Evolutionary conservation across 2,888 invertebrate species (phyloP), one percentile per base, ranked within the genome.

Genomic region (Stenurella melanura): DNA sequence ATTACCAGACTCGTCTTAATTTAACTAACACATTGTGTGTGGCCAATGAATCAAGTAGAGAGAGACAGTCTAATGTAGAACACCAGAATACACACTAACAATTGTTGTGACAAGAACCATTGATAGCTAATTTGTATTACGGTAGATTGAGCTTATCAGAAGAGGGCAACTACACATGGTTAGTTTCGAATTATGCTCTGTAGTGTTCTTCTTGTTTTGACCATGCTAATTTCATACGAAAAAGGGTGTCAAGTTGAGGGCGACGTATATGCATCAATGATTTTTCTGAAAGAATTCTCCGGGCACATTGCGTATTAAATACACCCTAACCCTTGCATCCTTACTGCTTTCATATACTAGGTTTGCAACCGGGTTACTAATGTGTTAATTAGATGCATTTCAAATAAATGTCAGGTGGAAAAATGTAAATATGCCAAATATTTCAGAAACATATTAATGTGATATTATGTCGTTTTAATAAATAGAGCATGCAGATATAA

Each of bases 241-340:
- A 56, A 73, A 73, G 73, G 76, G 76, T 76, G 76, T 73, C 34
- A 67, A 69, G 67, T 73, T 76, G 76, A 76, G 73, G 76, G 76
- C 69, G 76, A 63, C 34, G 66, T 66, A 38, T 63, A 73, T 61
- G 73, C 73, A 61, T 63, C 69, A 64, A 34, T 57, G 61, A 18
- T 18, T 68, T 38, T 57, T 54, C 57, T 71, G 61, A 71, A 75
- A 71, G 66, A 57, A 30, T 50, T 50, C 34, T n/a, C 34, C 6
- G n/a, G 63, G 56, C 17, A 12, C 57, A 50, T 56, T 68, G 67
- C 50, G 18, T 64, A 11, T 9, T 26, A 58, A 57, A 30, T 57
- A 26, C 56, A 34, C 69, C 54, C 75, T 30, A 57, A 71, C 56
- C 71, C 66, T 64, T 61, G 30, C 15, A 15, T 11, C 58, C n/a